Conservation (phyloP, 64 coral and sea anemone genomes). For the Montipora foliosa region DNA sequence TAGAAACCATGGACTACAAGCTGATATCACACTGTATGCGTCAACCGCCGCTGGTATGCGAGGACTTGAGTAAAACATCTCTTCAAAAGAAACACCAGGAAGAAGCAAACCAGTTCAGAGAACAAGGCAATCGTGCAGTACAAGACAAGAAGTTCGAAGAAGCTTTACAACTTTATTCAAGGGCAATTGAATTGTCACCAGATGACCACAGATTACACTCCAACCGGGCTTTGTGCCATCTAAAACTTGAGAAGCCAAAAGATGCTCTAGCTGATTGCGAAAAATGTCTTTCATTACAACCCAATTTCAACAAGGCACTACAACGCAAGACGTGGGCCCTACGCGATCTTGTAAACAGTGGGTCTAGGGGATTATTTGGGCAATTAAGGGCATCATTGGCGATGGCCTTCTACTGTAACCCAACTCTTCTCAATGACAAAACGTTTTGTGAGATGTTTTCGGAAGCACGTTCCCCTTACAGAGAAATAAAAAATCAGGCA, state of each 20-base stretch:
- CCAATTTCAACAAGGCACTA: slow-evolving; percentile 70
- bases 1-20: slow-evolving; percentile 69
- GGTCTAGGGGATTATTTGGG: neutral
- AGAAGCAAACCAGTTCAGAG: slow-evolving; percentile 51
- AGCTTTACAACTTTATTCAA: slow-evolving; percentile 50
- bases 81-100: neutral
- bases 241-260: slow-evolving; percentile 54
- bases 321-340: slow-evolving; percentile 79
- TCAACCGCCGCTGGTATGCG: neutral
- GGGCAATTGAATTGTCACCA: slow-evolving; percentile 31
- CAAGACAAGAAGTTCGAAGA: slow-evolving; percentile 32
- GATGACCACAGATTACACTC: slow-evolving; percentile 53
- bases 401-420: slow-evolving; percentile 41
- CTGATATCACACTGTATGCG: slow-evolving; percentile 84
- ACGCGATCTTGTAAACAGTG: neutral
- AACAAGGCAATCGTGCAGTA: slow-evolving; percentile 76
- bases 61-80: neutral
- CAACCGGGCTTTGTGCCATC: slow-evolving; percentile 74
- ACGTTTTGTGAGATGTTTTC: slow-evolving; percentile 50
- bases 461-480: neutral
- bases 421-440: neutral
- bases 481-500: slow-evolving; percentile 4
- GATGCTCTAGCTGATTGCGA: slow-evolving; percentile 80
- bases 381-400: slow-evolving; percentile 19
- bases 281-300: slow-evolving; percentile 63